Conservation (phyloP, 2,113 vertebrate genomes). For the Cynoglossus semilaevis region DNA sequence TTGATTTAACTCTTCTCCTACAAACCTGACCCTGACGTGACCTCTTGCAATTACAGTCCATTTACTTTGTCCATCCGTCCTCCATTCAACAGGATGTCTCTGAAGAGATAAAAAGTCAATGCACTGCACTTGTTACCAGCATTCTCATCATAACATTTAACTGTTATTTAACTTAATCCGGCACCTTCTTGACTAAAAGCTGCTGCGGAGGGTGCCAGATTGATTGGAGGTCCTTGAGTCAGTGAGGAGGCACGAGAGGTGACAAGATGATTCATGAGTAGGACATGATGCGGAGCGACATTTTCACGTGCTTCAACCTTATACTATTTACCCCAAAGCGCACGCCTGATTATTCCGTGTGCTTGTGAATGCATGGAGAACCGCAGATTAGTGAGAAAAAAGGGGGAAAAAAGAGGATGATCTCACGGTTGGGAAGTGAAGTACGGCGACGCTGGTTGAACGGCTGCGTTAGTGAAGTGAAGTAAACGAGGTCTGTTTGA, state of each 20-base stretch:
- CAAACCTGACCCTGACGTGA: not conserved
- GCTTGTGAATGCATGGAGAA: too few relatives aligned
- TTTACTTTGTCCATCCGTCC: not conserved
- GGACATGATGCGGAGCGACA: not conserved
- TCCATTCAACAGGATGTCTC: too few relatives aligned
- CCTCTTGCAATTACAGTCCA: not conserved
- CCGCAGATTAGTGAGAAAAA: too few relatives aligned
- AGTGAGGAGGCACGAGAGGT: slow-evolving; percentile 7
- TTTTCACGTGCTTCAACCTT: not conserved
- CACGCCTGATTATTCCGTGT: too few relatives aligned
- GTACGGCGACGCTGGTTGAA: not conserved
- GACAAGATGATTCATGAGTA: slow-evolving; percentile 44
- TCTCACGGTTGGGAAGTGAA: slow-evolving; percentile 21
- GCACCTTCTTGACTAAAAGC: slow-evolving; percentile 3
- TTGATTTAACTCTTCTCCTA: slow-evolving; percentile 4
- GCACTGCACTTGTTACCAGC: not conserved
- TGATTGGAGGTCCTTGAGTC: slow-evolving; percentile 30
- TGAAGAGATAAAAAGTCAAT: not conserved
- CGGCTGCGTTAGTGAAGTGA: slow-evolving; percentile 21
- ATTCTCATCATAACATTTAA: not conserved
- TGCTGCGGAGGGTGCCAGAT: slow-evolving; percentile 14
- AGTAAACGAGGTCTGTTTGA: slow-evolving; percentile 39
- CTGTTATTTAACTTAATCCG: not conserved
- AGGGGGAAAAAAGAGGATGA: slow-evolving; percentile 6
- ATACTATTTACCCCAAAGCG: too few relatives aligned